Evolutionary conservation across 2,888 invertebrate species (phyloP).

Genomic region (Polydesmus complanatus): DNA sequence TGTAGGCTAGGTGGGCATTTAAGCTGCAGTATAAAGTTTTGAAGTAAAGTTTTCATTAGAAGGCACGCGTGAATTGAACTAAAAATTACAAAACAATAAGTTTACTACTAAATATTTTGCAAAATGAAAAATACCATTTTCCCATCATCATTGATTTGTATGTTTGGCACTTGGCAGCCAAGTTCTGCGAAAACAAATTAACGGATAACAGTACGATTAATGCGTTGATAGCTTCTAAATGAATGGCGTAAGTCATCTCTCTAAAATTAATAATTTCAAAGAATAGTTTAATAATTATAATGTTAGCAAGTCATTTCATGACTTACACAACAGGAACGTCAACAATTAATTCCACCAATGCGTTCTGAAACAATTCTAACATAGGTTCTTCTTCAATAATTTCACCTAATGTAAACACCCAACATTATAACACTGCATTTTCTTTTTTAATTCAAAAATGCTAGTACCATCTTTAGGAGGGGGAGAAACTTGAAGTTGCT

Average conservation of each 20-base stretch:
- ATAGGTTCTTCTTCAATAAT: conserved; percentile 29
- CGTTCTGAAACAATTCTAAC: conserved; percentile 57
- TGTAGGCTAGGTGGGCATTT: conserved; percentile 56
- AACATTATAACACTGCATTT: not conserved
- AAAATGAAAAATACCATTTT: conserved; percentile 29
- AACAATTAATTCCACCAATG: conserved; percentile 62
- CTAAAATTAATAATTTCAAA: conserved; percentile 32
- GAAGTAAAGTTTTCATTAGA: conserved; percentile 63
- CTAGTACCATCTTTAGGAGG: conserved; percentile 30
- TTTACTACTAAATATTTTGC: not conserved
- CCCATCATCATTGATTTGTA: conserved; percentile 41
- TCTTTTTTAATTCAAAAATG: not conserved
- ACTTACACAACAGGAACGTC: conserved; percentile 68
- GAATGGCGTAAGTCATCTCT: conserved; percentile 68
- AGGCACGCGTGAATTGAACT: conserved; percentile 58
- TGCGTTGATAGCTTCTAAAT: conserved; percentile 75
- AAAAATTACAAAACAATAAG: not conserved
- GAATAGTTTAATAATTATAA: not conserved
- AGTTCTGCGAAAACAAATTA: conserved; percentile 62
- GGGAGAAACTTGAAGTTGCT: conserved; percentile 56
- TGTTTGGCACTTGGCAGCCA: conserved; percentile 53
- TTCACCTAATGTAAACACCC: conserved; percentile 12
- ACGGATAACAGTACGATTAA: conserved; percentile 75
- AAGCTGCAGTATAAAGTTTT: conserved; percentile 53
- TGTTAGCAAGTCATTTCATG: not conserved